phyloP scores from a whole-genome alignment of 1,140 invertebrate species.

The Lasioglossum albipes region DNA sequence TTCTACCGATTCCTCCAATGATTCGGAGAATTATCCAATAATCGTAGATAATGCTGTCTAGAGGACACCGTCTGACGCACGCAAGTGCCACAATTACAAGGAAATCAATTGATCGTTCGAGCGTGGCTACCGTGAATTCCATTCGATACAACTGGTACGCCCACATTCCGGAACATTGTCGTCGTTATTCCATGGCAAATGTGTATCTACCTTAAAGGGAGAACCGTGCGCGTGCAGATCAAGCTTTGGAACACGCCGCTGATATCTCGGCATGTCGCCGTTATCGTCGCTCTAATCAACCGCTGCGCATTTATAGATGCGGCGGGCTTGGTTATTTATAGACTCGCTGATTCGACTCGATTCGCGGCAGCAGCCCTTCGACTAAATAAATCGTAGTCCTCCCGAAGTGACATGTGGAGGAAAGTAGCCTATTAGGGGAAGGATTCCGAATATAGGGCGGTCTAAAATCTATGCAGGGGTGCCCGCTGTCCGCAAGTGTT shows the following conservation, averaged over 20 bases:
- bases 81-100: no score
- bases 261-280: neutral
- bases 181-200: neutral
- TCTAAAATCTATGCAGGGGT: no score
- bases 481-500: no score
- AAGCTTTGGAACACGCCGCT: neutral
- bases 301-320: constrained; percentile 2
- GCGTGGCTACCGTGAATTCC: neutral
- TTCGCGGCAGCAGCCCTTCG: neutral
- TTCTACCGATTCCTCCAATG: no score
- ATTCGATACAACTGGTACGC: no score
- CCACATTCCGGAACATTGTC: neutral
- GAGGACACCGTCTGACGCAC: no score
- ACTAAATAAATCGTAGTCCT: neutral
- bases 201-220: neutral
- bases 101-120: neutral
- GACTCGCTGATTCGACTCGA: neutral
- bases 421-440: no score
- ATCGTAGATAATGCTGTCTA: no score
- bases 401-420: no score
- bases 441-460: no score
- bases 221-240: neutral
- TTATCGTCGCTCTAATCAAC: constrained; percentile 17
- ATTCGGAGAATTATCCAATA: no score
- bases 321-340: neutral